A percentile compares a stretch with the other conserved stretches of the same genome.
phyloP scores from a whole-genome alignment of 2,113 vertebrate genomes.

The Tetraodon nigroviridis region DNA sequence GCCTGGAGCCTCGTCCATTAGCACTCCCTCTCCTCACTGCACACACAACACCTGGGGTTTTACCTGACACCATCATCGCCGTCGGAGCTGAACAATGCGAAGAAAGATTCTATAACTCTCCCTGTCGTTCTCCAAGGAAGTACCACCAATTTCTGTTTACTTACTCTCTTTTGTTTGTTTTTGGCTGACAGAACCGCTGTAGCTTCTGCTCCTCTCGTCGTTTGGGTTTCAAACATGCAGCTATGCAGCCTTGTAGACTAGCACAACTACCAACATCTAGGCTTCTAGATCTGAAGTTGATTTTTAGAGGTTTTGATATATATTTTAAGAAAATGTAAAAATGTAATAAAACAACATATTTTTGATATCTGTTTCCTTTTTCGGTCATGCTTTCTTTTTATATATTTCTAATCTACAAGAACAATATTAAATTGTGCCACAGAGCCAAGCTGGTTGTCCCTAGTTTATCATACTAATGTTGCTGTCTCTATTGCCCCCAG shows the following conservation, averaged over 20 bases:
- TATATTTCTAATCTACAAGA: not conserved
- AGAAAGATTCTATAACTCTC: conserved; percentile 34
- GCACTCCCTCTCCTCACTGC: conserved; percentile 13
- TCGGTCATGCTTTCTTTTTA: not conserved
- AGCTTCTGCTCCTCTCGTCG: conserved; percentile 32
- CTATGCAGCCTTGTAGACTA: conserved; percentile 52
- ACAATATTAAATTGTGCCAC: not conserved
- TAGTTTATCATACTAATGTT: not conserved
- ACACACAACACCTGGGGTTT: conserved; percentile 30
- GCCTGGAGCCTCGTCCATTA: conserved; percentile 37
- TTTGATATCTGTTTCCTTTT: conserved; percentile 19
- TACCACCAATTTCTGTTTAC: conserved; percentile 18
- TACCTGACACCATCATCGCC: conserved; percentile 19
- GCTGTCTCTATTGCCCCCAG: conserved; percentile 40
- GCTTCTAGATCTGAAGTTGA: conserved; percentile 50
- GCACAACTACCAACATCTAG: conserved; percentile 31
- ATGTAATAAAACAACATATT: conserved; percentile 60
- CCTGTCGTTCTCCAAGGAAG: conserved; percentile 14
- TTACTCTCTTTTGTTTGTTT: conserved; percentile 21
- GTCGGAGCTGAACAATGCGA: conserved; percentile 29
- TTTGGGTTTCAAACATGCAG: conserved; percentile 34
- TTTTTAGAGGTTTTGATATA: conserved; percentile 69
- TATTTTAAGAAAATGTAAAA: conserved; percentile 40
- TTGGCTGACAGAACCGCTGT: conserved; percentile 26
- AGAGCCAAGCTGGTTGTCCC: not conserved